phyloP scores from a whole-genome alignment of 2,797 vertebrate species.

The Silurus lanzhouensis region DNA sequence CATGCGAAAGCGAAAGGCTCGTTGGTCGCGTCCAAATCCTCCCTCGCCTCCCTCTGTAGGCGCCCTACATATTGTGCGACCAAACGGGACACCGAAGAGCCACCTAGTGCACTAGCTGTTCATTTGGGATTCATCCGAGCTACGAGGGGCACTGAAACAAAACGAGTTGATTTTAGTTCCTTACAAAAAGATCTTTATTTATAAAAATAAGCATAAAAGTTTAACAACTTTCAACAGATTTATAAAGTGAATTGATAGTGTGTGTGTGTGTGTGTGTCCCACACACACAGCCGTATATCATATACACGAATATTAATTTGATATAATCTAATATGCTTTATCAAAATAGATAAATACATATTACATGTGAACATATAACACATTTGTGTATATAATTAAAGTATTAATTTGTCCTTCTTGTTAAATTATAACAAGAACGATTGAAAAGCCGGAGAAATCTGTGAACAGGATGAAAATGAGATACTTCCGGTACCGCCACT shows the following conservation, averaged over 20 bases:
- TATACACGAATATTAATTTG: too few relatives aligned
- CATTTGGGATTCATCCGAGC: not conserved
- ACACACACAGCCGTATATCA: too few relatives aligned
- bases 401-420: too few relatives aligned
- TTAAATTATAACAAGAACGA: not conserved
- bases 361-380: too few relatives aligned
- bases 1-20: conserved; percentile 51
- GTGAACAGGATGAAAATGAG: not conserved
- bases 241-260: too few relatives aligned
- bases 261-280: too few relatives aligned
- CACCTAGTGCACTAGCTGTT: not conserved
- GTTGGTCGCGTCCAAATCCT: not conserved
- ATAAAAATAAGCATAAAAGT: not conserved
- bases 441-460: not conserved
- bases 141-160: not conserved
- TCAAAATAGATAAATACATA: too few relatives aligned
- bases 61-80: not conserved
- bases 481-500: not conserved
- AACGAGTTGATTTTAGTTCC: not conserved
- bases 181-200: not conserved
- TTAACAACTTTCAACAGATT: too few relatives aligned
- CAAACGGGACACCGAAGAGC: not conserved
- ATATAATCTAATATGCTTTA: too few relatives aligned
- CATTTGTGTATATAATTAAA: not conserved
- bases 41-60: not conserved